phyloP scores from a whole-genome alignment of 1,140 invertebrate species.

The Holotrichia oblita region DNA sequence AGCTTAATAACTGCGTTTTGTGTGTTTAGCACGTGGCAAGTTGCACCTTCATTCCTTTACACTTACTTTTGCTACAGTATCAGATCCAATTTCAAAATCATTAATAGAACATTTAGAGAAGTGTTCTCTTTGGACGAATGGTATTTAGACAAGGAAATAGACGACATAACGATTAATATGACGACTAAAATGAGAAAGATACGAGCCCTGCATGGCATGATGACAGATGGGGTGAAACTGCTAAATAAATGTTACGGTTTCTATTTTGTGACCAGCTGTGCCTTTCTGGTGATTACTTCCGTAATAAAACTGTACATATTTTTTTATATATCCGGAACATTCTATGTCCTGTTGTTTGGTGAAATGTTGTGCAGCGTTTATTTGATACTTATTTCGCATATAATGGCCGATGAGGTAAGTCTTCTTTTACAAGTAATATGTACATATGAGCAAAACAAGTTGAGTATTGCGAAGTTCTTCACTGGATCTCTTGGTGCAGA shows the following conservation, averaged over 20 bases:
- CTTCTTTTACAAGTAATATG: neutral
- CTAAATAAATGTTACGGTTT: slow-evolving; percentile 23
- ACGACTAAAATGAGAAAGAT: neutral
- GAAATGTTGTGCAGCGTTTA: slow-evolving; percentile 17
- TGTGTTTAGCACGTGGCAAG: slow-evolving; percentile 2
- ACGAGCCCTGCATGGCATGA: slow-evolving; percentile 3
- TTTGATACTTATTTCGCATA: slow-evolving; percentile 7
- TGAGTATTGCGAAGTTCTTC: no score
- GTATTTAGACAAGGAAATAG: neutral
- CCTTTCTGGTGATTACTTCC: neutral
- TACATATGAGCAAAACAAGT: no score
- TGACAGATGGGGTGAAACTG: neutral
- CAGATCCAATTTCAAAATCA: slow-evolving; percentile 4
- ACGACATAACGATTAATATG: neutral
- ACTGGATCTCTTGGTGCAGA: no score
- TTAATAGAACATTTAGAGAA: neutral
- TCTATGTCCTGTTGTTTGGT: neutral
- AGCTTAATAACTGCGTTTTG: neutral
- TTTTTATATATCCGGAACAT: neutral
- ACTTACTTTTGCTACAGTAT: slow-evolving; percentile 32
- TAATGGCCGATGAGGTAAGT: neutral
- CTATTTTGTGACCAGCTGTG: neutral
- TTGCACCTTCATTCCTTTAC: slow-evolving; percentile 18
- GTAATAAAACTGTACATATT: slow-evolving; percentile 38
- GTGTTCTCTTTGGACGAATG: neutral